Evolutionary conservation across 2,888 invertebrate genomes (phyloP).

Genomic region (Rhamnusium bicolor): DNA sequence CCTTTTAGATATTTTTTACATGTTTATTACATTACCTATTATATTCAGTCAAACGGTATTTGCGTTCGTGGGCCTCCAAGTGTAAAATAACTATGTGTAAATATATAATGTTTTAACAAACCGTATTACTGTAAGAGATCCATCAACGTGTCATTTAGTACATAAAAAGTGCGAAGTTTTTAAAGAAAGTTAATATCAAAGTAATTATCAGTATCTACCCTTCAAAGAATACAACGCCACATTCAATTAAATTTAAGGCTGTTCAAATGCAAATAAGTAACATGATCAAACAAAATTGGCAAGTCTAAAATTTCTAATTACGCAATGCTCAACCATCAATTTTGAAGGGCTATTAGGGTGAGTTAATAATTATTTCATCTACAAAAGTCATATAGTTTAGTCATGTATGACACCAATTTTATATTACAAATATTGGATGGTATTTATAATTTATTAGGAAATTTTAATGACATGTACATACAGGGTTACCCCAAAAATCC

Average conservation of each 20-base stretch:
- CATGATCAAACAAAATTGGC: constrained; percentile 16
- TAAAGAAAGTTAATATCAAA: constrained; percentile 8
- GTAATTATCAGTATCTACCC: neutral
- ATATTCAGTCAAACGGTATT: no score
- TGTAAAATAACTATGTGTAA: no score
- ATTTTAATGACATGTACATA: no score
- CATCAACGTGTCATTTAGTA: neutral
- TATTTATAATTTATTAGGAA: no score
- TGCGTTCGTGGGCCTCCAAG: no score
- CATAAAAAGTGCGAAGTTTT: neutral
- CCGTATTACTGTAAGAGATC: no score
- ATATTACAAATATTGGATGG: no score
- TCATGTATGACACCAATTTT: neutral
- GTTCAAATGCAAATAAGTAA: constrained; percentile 23
- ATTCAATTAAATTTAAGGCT: constrained; percentile 22
- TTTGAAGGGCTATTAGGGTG: constrained; percentile 1
- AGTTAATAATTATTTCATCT: neutral
- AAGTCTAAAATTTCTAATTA: constrained; percentile 16
- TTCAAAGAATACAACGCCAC: neutral
- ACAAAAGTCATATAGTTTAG: neutral
- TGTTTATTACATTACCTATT: no score
- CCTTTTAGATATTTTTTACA: no score
- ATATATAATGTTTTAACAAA: no score
- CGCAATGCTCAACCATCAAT: constrained; percentile 1
- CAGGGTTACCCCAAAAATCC: no score